Conservation (phyloP, 2,888 invertebrate genomes). For the Ctenicera cuprea region DNA sequence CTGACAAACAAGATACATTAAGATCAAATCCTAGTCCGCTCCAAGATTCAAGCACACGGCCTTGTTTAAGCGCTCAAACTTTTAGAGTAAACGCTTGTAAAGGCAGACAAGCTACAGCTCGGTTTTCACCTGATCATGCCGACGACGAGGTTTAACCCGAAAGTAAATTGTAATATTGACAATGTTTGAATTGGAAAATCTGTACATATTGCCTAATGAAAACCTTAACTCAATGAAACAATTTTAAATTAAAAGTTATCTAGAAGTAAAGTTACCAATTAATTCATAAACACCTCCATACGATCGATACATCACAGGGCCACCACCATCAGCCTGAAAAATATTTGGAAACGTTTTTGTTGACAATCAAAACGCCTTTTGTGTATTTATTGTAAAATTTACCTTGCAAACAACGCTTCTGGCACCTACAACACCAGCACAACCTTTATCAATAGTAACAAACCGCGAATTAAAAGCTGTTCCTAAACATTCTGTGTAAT, state of each 20-base stretch:
- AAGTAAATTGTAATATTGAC: too few species aligned
- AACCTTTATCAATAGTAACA: slow-evolving; percentile 75
- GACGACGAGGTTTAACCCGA: too few species aligned
- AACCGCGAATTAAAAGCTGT: slow-evolving; percentile 66
- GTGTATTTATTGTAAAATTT: slow-evolving; percentile 37
- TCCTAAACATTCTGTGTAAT: slow-evolving; percentile 71
- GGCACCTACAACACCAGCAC: slow-evolving; percentile 74
- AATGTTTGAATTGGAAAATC: too few species aligned
- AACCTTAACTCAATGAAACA: too few species aligned
- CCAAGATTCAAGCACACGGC: too few species aligned
- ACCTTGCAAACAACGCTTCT: slow-evolving; percentile 74
- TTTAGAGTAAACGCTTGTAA: too few species aligned
- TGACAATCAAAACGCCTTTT: too few species aligned
- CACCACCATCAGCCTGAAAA: slow-evolving; percentile 75
- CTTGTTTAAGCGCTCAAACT: too few species aligned
- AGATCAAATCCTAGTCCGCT: too few species aligned
- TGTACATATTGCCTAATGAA: neutral
- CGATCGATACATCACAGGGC: slow-evolving; percentile 75
- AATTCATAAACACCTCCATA: slow-evolving; percentile 74
- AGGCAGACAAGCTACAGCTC: too few species aligned
- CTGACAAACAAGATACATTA: too few species aligned
- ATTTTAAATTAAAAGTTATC: neutral
- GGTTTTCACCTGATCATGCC: too few species aligned
- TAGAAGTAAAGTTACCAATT: slow-evolving; percentile 68
- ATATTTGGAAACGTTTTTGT: neutral